A percentile compares a stretch with the other conserved stretches of the same genome.
Evolutionary conservation across 1,140 invertebrate genomes (phyloP).

Genomic region (Macrobrachium rosenbergii): DNA sequence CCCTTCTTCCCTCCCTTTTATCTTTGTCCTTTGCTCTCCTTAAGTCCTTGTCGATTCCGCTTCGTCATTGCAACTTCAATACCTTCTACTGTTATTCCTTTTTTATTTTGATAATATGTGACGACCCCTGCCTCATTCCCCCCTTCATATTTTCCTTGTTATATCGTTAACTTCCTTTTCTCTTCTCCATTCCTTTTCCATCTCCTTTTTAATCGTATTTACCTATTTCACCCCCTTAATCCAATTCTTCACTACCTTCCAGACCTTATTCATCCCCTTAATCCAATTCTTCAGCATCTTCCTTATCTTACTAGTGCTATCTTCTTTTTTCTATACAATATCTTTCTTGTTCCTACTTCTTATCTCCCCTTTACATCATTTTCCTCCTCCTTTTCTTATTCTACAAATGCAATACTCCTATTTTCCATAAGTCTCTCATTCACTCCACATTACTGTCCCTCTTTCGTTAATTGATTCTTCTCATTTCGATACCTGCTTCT

Average conservation of each 20-base stretch:
- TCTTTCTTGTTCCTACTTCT: not conserved
- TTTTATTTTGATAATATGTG: not conserved
- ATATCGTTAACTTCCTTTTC: no score
- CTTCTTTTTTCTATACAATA: not conserved
- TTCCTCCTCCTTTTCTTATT: not conserved
- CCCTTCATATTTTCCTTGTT: not conserved
- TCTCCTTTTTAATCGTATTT: not conserved
- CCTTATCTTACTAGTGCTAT: not conserved
- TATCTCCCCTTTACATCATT: not conserved
- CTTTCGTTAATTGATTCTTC: no score
- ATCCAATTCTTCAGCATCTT: no score
- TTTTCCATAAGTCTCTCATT: no score
- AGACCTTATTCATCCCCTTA: not conserved
- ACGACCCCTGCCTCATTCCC: not conserved
- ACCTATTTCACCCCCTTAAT: not conserved
- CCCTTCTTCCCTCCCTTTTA: not conserved
- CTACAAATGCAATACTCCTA: no score
- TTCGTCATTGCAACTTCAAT: no score
- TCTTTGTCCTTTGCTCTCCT: not conserved
- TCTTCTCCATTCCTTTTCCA: not conserved
- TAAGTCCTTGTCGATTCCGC: not conserved
- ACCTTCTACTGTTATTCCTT: not conserved
- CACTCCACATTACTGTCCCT: no score
- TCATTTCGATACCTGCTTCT: not conserved
- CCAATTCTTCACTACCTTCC: not conserved